Base-by-base conservation (phyloP, 2,797 vertebrate species). In the Megalops cyprinoides region DNA sequence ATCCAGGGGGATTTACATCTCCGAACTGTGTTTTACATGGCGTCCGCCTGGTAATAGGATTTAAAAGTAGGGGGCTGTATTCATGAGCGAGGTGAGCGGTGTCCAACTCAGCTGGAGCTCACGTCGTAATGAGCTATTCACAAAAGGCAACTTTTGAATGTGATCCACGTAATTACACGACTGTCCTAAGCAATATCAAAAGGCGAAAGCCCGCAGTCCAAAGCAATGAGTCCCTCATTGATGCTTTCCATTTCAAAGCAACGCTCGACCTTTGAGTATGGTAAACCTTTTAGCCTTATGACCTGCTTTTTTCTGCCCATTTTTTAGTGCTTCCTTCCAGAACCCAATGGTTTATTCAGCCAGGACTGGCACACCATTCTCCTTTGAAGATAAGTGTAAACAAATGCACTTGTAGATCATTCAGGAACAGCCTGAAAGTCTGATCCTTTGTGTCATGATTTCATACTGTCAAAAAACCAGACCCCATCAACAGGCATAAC, bases 81-180 rank as follows among this genome's bases (percentile, higher is more conserved):
- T 65, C 46, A 37, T 37, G 31, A 65, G 62, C 34, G 31, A 37
- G 62, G 31, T 34, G 53, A 42, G 62, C 20, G 14, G 34, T 20
- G 23, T 53, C 4, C 31, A 10, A 23, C 48, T 20, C 56, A 65
- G 74, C 18, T 44, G 60, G 74, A 53, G 48, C 18, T 74, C 79
- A 77, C 53, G 34, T 46, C 87, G 84, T 84, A 81, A 79, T 88
- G 85, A 89, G 87, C 88, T 89, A 85, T 84, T 77, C 31, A 56
- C 83, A 82, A 81, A 87, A 88, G 77, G 81, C 0, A 73, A 82
- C 87, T 31, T 81, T 84, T 62, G 80, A 85, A 79, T 84, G 60
- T 85, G 83, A 89, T 79, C 84, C 82, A 85, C 4, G 81, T 85
- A 87, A 86, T 84, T 81, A 28, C 77, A 88, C n/a, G 62, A 44